Base-by-base conservation (phyloP, 2,113 vertebrate species). In the Festucalex cinctus region DNA sequence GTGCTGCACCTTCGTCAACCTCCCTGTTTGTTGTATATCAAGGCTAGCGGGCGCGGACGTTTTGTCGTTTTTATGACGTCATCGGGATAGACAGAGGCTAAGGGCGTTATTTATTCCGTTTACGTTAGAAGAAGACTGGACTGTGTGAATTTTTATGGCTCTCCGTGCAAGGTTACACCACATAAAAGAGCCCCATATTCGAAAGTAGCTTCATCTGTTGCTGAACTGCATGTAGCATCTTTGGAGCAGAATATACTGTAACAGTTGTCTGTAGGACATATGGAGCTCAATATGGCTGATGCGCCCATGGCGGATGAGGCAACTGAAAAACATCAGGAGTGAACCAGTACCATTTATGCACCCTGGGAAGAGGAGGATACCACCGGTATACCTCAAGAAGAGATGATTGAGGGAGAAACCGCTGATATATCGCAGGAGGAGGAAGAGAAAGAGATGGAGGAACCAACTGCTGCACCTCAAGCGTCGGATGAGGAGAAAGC, bases 1-100 rank as follows among this genome's bases (percentile, higher is more conserved):
- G 36, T 12, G 36, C 36, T 39, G n/a, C n/a, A 41, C 28, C 53
- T 4, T 35, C 59, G 59, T 43, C 59, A 41, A 16, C n/a, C 16
- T 62, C 37, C 37, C 19, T 19, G 59, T 62, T 24, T 22, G 37
- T 62, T 17, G 59, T 12, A 62, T 22, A 43, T 62, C 60, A 60
- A 60, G 58, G 32, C 35, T 35, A 10, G 56, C 56, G 28, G 19
- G 1, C 19, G 46, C 46, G 51, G 49, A 53, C 28, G 12, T 19
- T 19, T 17, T 19, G 35, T 59, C 6, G 24, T 59, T 59, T 32
- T 53, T 54, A 28, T 54, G 53, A 54, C 24, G 54, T 56, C 54
- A 56, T n/a, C n/a, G n/a, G n/a, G n/a, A n/a, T n/a, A n/a, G n/a
- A n/a, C n/a, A n/a, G n/a, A n/a, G n/a, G n/a, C n/a, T n/a, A n/a